Base-by-base conservation (phyloP, 2,888 invertebrate genomes). In the Dryobotodes eremita region DNA sequence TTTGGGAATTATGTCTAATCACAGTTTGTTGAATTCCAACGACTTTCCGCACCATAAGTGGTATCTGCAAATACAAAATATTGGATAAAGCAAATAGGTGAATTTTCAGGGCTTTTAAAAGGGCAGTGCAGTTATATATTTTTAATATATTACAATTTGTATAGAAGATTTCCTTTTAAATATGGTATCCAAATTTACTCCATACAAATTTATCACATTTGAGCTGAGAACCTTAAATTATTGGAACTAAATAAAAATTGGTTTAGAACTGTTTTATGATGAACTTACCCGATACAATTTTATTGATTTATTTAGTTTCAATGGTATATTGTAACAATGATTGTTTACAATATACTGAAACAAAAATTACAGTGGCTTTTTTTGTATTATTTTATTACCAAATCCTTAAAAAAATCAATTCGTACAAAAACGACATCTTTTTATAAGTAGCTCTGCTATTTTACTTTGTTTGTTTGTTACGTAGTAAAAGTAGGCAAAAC, bases 1-100 rank as follows among this genome's bases (percentile, higher is more conserved):
- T 95, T 81, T 95, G 95, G 17, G 91, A 82, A 69, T 95, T 93
- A 80, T 84, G 84, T 84, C 85, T 87, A n/a, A 81, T 59, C 61
- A 88, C 74, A 71, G 92, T 89, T 20, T 80, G 86, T 65, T 92
- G 90, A 48, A 83, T 78, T n/a, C 86, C 88, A 53, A 86, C 50
- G 0, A 91, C 71, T 80, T 89, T 90, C 48, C 89, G 88, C 70
- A 88, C 75, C 70, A 88, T 73, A 46, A 80, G 79, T 36, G 90
- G 78, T 55, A 92, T 79, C 93, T 93, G 87, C 17, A 85, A 83
- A 62, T 23, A 65, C 0, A 76, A 74, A 55, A 8, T 48, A 31
- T 13, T 26, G 5, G 31, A 50, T 62, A 50, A 20, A 68, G 46
- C 11, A 36, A 68, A 46, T 48, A 26, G 1, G 36, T 36, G 0